Conservation (phyloP, 2,113 vertebrate genomes). For the Sturnus vulgaris region DNA sequence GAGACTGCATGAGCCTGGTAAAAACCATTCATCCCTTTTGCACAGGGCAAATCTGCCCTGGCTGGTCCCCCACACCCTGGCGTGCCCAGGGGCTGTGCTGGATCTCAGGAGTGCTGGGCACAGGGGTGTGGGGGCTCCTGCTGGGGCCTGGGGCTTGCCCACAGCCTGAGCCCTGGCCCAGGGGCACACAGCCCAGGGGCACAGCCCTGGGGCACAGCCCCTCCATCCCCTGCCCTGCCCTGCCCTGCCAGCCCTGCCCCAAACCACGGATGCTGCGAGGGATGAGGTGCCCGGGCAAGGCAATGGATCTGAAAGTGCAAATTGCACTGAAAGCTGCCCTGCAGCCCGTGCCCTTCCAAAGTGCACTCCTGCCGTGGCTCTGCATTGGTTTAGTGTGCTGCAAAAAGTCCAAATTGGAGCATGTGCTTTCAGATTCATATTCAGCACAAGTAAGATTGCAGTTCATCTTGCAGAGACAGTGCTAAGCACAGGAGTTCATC, state of each 20-base stretch:
- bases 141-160: not conserved
- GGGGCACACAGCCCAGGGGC: not conserved
- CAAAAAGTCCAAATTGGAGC: not conserved
- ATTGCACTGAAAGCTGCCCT: not conserved
- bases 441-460: not conserved
- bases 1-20: not conserved
- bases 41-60: not conserved
- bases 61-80: not conserved
- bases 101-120: not conserved
- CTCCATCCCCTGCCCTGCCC: not conserved
- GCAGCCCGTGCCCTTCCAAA: not conserved
- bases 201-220: not conserved
- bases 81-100: not conserved
- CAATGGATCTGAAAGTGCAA: not conserved
- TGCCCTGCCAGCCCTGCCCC: not conserved
- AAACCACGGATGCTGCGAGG: not conserved
- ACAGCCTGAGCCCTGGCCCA: fast-evolving
- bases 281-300: not conserved
- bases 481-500: not conserved
- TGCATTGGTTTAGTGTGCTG: not conserved
- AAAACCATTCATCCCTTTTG: not conserved
- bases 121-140: not conserved
- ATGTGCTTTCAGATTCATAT: not conserved
- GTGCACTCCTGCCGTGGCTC: not conserved
- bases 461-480: not conserved